Conservation (phyloP, 2,797 vertebrate genomes). For the Notolepis coatsorum region DNA sequence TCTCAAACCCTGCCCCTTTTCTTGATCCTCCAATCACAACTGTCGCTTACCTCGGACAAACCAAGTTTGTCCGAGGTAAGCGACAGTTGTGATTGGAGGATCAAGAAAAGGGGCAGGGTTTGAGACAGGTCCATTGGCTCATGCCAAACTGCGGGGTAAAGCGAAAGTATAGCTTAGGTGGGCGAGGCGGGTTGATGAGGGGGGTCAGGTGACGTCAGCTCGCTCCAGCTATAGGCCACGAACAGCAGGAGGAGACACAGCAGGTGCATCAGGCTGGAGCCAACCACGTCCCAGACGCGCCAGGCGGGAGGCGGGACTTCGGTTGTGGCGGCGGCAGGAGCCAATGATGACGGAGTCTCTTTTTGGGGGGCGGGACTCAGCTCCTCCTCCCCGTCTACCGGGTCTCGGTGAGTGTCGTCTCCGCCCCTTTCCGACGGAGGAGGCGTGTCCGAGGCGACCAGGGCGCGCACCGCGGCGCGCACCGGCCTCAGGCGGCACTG, state of each 20-base stretch:
- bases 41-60: no score
- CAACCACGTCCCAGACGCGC: conserved; percentile 93
- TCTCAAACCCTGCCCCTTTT: no score
- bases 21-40: no score
- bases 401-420: conserved; percentile 25
- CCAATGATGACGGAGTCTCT: conserved; percentile 49
- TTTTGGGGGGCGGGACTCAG: conserved; percentile 27
- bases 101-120: no score
- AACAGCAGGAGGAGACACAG: conserved; percentile 93
- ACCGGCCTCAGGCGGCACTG: conserved; percentile 91
- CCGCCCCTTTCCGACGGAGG: conserved; percentile 27
- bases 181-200: conserved; percentile 36
- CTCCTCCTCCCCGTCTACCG: conserved; percentile 52
- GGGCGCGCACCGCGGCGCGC: conserved; percentile 85
- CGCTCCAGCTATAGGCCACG: conserved; percentile 91
- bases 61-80: no score
- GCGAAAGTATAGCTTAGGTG: not conserved
- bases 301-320: conserved; percentile 88
- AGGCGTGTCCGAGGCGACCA: conserved; percentile 87
- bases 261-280: conserved; percentile 92
- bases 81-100: no score
- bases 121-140: no score
- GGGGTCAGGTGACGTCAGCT: conserved; percentile 82
- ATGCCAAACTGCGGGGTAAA: not conserved
- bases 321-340: conserved; percentile 71